Evolutionary conservation across 2,113 vertebrate genomes (phyloP).

Genomic region (Peromyscus polionotus): DNA sequence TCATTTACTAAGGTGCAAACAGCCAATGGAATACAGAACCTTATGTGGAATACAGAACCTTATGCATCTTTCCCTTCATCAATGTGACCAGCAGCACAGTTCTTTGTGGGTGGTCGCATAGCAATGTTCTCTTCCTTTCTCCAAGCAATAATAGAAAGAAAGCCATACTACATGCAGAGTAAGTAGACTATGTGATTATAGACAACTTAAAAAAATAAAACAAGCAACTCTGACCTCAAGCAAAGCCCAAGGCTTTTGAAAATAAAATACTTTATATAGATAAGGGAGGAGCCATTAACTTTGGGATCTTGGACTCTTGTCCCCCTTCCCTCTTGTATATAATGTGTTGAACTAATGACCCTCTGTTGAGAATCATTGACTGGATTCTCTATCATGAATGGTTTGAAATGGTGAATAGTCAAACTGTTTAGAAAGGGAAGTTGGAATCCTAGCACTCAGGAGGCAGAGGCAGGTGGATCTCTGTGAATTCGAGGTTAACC

Average conservation of each 20-base stretch:
- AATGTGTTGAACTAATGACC: not conserved
- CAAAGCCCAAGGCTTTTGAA: slow-evolving; percentile 37
- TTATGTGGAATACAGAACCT: not conserved
- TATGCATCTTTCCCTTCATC: not conserved
- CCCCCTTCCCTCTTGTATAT: not conserved
- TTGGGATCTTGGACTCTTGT: not conserved
- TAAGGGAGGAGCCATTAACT: not conserved
- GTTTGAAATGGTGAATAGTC: slow-evolving; percentile 5
- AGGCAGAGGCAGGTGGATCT: not conserved
- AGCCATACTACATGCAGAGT: not conserved
- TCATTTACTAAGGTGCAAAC: not conserved
- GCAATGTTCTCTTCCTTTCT: not conserved
- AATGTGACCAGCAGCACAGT: not conserved
- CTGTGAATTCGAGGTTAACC: not conserved
- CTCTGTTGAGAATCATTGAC: not conserved
- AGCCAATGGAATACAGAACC: not conserved
- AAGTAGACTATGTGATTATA: not conserved
- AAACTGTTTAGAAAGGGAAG: not conserved
- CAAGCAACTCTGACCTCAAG: not conserved
- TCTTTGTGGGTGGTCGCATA: not conserved
- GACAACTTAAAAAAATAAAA: not conserved
- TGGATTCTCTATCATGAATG: not conserved
- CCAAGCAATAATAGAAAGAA: not conserved
- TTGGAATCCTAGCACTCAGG: not conserved
- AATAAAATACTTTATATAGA: not conserved